Percentiles rank a stretch among this genome's conserved stretches.
Conservation (phyloP, 2,113 vertebrate species). For the Archilochus colubris region DNA sequence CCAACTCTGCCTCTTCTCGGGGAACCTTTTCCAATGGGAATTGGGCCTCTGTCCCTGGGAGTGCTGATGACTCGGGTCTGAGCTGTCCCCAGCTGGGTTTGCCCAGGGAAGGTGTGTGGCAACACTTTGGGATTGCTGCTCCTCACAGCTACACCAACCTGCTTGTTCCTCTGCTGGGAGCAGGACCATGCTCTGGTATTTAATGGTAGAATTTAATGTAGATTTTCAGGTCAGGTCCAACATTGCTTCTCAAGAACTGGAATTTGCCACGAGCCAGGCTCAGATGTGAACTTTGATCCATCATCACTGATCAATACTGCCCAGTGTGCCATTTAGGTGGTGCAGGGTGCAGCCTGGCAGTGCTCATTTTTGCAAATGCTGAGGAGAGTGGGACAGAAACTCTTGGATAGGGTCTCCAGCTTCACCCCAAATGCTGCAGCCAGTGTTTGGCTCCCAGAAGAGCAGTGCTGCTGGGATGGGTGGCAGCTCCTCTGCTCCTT, state of each 20-base stretch:
- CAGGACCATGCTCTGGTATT: rapidly evolving
- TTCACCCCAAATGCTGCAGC: neutral
- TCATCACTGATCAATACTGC: neutral
- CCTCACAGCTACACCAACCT: neutral
- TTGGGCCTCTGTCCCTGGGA: neutral
- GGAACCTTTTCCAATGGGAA: neutral
- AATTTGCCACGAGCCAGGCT: neutral
- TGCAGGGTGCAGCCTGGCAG: neutral
- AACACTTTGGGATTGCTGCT: neutral
- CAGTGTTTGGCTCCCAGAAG: neutral
- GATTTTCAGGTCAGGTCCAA: neutral
- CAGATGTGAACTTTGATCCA: neutral
- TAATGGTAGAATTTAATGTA: rapidly evolving
- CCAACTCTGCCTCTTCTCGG: neutral
- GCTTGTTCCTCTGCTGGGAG: neutral
- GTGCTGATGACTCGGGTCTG: neutral
- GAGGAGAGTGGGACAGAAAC: neutral
- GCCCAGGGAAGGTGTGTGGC: neutral
- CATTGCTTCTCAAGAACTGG: neutral
- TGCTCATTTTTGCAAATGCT: neutral
- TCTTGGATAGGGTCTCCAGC: neutral
- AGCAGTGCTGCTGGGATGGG: neutral
- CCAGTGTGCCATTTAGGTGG: neutral
- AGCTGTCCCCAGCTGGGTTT: neutral
- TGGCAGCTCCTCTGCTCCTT: neutral